These are phyloP conservation scores for Torymus tubicola DNA, from an alignment of 2,888 invertebrate species.

Conservation along the genomic window DNA sequence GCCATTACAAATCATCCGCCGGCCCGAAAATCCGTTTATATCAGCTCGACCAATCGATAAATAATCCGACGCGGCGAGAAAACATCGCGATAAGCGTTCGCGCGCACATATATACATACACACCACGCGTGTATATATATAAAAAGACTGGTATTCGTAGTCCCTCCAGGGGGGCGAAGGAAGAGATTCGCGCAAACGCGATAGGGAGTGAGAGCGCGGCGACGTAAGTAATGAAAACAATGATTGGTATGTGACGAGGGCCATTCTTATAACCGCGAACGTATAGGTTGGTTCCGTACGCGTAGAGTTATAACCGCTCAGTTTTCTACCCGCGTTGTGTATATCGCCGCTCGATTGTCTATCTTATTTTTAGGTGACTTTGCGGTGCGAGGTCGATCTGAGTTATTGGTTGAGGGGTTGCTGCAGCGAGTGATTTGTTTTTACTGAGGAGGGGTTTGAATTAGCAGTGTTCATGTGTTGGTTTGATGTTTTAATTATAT, in stretches of 20 bases:
- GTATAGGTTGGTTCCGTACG: constrained; percentile 43
- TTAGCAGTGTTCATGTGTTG: too few species aligned
- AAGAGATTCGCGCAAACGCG: background rate
- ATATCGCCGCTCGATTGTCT: too few species aligned
- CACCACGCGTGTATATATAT: background rate
- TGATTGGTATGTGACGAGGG: constrained; percentile 74
- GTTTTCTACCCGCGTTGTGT: constrained; percentile 9
- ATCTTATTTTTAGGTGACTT: too few species aligned
- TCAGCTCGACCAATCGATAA: constrained; percentile 45
- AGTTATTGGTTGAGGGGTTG: too few species aligned
- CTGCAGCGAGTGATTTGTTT: too few species aligned
- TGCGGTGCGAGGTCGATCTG: too few species aligned
- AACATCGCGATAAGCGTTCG: constrained; percentile 45
- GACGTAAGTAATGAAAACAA: constrained; percentile 73
- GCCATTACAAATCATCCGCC: constrained; percentile 52
- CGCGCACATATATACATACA: background rate
- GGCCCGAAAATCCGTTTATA: constrained; percentile 36
- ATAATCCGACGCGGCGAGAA: constrained; percentile 41
- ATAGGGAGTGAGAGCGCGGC: constrained; percentile 15
- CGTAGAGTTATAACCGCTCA: constrained; percentile 54
- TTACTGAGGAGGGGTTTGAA: too few species aligned
- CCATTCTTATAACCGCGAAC: constrained; percentile 68
- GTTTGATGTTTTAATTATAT: too few species aligned
- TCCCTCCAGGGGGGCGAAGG: constrained; percentile 1
- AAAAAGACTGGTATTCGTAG: background rate